phyloP scores from a whole-genome alignment of 2,797 vertebrate species.

The Neopelma chrysocephalum region DNA sequence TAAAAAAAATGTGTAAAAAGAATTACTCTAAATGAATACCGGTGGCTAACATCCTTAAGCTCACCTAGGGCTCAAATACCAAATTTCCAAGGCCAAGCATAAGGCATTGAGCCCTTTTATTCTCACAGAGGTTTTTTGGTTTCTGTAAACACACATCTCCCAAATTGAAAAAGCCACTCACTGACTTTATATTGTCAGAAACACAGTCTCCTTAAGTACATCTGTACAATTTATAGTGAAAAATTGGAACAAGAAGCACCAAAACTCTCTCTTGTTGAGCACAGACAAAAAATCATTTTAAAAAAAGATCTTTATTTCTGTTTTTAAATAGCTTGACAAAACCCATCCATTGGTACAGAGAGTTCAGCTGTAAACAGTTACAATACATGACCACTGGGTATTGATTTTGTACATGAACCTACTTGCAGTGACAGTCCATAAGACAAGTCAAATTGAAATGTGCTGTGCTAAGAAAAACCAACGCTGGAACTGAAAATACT shows the following conservation, averaged over 20 bases:
- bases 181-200: background rate
- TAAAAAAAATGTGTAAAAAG: background rate
- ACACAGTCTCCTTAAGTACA: background rate
- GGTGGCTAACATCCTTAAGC: background rate
- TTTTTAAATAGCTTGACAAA: slow-evolving; percentile 54
- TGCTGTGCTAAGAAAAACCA: background rate
- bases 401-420: background rate
- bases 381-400: background rate
- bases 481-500: background rate
- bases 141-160: background rate
- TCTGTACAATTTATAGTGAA: background rate
- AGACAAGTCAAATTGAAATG: slow-evolving; percentile 19
- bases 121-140: background rate
- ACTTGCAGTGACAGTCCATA: background rate
- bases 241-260: background rate
- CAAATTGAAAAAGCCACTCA: background rate
- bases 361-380: slow-evolving; percentile 58
- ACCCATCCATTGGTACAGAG: background rate
- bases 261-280: background rate
- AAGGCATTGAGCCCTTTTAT: background rate
- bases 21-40: background rate
- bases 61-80: background rate
- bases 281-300: background rate
- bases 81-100: background rate
- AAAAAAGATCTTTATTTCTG: slow-evolving; percentile 30